phyloP scores from a whole-genome alignment of 2,797 vertebrate species.

The Parotocinclus haroldoi region DNA sequence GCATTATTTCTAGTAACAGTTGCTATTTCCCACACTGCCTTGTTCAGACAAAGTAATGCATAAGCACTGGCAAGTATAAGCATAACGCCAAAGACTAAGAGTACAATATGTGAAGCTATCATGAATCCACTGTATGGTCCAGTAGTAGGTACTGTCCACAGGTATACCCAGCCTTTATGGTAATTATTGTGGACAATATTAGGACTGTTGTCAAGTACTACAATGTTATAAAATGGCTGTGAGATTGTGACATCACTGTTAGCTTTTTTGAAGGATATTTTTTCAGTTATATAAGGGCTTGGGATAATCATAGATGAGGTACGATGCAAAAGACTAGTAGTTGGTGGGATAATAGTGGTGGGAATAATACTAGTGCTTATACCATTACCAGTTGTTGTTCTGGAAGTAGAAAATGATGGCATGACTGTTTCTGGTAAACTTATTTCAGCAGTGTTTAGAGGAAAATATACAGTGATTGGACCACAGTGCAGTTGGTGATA shows the following conservation, averaged over 20 bases:
- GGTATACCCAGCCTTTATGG: constrained; percentile 61
- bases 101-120: constrained; percentile 59
- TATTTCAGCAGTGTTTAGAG: background rate
- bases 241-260: background rate
- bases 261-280: background rate
- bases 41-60: constrained; percentile 53
- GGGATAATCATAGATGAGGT: background rate
- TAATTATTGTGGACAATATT: constrained; percentile 69
- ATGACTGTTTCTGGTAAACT: background rate
- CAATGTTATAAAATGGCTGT: constrained; percentile 42
- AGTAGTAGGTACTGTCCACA: constrained; percentile 67
- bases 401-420: background rate
- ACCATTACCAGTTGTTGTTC: background rate
- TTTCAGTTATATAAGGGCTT: background rate
- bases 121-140: constrained; percentile 45
- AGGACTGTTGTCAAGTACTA: constrained; percentile 60
- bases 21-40: constrained; percentile 42
- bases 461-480: constrained; percentile 1
- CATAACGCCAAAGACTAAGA: constrained; percentile 55
- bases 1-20: constrained; percentile 21
- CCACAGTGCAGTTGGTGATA: constrained; percentile 34
- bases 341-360: background rate
- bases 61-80: constrained; percentile 58
- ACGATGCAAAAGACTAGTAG: background rate
- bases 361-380: background rate